Evolutionary conservation across 2,888 invertebrate species (phyloP), one percentile per base, ranked within the genome.

Genomic region (Pristionchus entomophagus): DNA sequence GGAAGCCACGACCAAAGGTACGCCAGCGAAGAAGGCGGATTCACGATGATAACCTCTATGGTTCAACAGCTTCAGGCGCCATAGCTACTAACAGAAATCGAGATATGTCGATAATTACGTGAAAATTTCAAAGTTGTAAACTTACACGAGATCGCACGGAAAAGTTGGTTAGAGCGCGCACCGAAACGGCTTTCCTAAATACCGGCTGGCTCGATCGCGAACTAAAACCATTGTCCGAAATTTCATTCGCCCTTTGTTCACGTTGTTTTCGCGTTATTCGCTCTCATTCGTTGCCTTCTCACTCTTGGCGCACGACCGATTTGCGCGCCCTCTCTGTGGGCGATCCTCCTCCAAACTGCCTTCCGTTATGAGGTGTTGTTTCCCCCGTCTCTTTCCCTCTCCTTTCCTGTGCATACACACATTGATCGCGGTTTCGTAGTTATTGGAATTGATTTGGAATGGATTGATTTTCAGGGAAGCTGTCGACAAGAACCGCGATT

Each of bases 311-410:
- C 17, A 35, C 65, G 65, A 35, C 22, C 41, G 41, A 22, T 32
- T 41, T 26, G 10, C 45, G n/a, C n/a, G n/a, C 8, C 26, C 41
- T 26, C 26, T 41, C 26, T 26, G 41, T 14, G 17, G n/a, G n/a
- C 12, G 38, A 10, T 73, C n/a, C 14, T n/a, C 0, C 4, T 73
- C 41, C 26, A 26, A 38, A 41, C 73, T 45, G 41, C 73, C 73
- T 73, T 29, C 6, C 73, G n/a, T 38, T 32, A 73, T 73, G 73
- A 73, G 73, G 73, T n/a, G n/a, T n/a, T n/a, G n/a, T 73, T 73
- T 69, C 62, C 14, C 38, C n/a, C n/a, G 22, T 38, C n/a, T 19
- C n/a, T n/a, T n/a, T 35, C 6, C n/a, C 73, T 69, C 69, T 35
- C 17, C 69, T 69, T 10, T 73, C 26, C 73, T 45, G 26, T 73